Percentiles rank a stretch among this genome's conserved stretches.
These are phyloP conservation scores for Linepithema humile DNA, from an alignment of 1,140 invertebrate species.

Conservation along the genomic window DNA sequence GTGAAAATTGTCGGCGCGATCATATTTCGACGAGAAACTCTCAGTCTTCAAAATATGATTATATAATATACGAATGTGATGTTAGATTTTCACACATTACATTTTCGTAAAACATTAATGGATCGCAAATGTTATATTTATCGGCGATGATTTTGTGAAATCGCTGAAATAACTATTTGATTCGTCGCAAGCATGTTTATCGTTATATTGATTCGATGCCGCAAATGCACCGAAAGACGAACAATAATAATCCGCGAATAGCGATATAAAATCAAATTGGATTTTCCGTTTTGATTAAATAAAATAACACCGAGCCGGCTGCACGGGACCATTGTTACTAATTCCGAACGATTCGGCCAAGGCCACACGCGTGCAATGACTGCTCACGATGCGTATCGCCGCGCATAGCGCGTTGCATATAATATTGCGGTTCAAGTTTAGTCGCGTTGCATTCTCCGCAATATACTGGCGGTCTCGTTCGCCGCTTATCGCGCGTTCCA, in stretches of 20 bases:
- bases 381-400: conserved; percentile 52
- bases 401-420: conserved; percentile 24
- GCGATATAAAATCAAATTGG: not conserved
- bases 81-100: not conserved
- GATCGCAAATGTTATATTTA: not conserved
- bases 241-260: not conserved
- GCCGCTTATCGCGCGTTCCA: conserved; percentile 48
- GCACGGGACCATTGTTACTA: conserved; percentile 33
- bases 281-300: conserved; percentile 52
- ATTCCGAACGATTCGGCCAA: conserved; percentile 47
- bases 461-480: conserved; percentile 25
- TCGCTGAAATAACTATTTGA: not conserved
- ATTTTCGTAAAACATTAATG: not conserved
- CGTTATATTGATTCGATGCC: not conserved
- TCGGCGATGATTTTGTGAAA: not conserved
- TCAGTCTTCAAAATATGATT: not conserved
- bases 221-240: not conserved
- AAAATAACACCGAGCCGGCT: not conserved
- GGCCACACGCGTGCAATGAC: conserved; percentile 43
- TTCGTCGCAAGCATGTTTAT: not conserved
- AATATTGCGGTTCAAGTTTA: conserved; percentile 63
- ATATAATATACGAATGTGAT: no score
- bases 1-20: not conserved
- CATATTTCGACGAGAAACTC: not conserved
- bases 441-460: conserved; percentile 20